Base-by-base conservation (phyloP, 2,888 invertebrate species). In the Periphyllus acericola region DNA sequence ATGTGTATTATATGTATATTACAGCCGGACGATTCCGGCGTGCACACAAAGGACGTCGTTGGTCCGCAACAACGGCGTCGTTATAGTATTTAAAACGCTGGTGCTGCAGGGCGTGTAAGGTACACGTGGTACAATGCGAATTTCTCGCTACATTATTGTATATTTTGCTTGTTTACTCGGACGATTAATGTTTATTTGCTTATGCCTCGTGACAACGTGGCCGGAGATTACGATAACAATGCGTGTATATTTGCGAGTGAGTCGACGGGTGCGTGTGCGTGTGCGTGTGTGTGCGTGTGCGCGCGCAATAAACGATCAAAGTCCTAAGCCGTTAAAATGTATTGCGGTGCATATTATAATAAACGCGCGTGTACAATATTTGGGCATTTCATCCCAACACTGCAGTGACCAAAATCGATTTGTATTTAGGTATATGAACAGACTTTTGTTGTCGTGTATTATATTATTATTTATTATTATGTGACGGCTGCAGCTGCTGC, bases 121-220 rank as follows among this genome's bases (percentile, higher is more conserved):
- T 60, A 25, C 60, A 25, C 21, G 60, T 25, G 25, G 29, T 68
- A 68, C 68, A 68, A 68, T 29, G 29, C 68, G 29, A n/a, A 68
- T 68, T 34, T 8, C 32, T 72, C 72, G 34, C 34, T 34, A 34
- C 14, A 74, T 36, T 72, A 83, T 14, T 11, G 14, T 11, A 46
- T 83, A 84, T 85, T 85, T 78, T 78, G 36, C 78, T 78, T 78
- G 85, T 78, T 85, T 68, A 52, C 78, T 46, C 68, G 32, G 19
- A 85, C 46, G 84, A 66, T 78, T 68, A 46, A 78, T 78, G 85
- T 78, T 78, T 78, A 84, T 85, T 85, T 78, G 76, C 75, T 84
- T 66, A 71, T 32, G 55, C 75, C 66, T 74, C 83, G 60, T 76
- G 66, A 84, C 74, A 46, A n/a, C 74, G 84, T 29, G 4, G 66